Conservation (phyloP, 2,113 vertebrate genomes). For the Brienomyrus longianalis region DNA sequence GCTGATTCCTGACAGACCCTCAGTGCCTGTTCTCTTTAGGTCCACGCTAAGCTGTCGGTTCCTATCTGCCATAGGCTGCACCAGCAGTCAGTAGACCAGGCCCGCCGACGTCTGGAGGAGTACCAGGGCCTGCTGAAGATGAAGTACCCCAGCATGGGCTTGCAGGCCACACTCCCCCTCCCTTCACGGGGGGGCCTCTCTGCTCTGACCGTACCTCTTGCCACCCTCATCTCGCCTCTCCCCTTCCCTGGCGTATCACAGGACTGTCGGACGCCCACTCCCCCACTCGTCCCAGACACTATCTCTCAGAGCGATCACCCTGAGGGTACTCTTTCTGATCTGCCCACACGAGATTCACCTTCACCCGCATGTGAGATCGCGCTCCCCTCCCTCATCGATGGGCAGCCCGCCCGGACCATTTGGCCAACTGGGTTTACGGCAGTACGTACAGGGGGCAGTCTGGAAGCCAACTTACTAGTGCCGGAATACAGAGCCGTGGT, state of each 20-base stretch:
- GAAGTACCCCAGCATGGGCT: neutral
- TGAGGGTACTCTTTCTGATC: neutral
- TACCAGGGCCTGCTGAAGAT: slow-evolving; percentile 59
- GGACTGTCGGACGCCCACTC: neutral
- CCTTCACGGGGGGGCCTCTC: neutral
- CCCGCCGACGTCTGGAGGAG: slow-evolving; percentile 66
- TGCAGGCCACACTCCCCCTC: neutral
- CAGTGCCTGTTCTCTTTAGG: neutral
- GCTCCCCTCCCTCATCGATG: too few relatives aligned
- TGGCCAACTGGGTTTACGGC: neutral
- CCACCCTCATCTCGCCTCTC: neutral
- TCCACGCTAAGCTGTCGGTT: neutral
- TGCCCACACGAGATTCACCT: neutral
- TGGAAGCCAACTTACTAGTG: neutral
- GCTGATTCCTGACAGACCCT: neutral
- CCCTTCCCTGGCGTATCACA: neutral
- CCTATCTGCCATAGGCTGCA: slow-evolving; percentile 59
- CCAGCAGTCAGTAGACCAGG: slow-evolving; percentile 64
- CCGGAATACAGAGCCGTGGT: neutral
- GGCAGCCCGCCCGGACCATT: neutral
- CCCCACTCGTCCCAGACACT: neutral
- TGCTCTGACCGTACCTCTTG: neutral
- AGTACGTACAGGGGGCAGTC: too few relatives aligned
- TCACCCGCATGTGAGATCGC: neutral
- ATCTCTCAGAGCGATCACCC: neutral